These are phyloP conservation scores for Caerostris darwini DNA, from an alignment of 1,140 invertebrate genomes.

Conservation along the genomic window DNA sequence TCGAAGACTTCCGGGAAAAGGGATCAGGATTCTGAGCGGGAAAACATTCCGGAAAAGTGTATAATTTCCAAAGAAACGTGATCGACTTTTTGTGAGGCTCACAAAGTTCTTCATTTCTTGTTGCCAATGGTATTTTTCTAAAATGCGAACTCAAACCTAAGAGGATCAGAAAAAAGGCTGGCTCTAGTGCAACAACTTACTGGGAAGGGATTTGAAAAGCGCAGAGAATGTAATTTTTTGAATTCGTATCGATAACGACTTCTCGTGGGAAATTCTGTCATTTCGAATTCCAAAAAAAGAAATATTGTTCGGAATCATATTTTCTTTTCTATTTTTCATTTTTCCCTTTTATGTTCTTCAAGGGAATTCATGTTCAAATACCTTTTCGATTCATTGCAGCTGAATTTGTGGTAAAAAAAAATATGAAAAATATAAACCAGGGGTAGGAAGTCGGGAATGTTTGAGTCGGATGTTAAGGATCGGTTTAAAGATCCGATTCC, in stretches of 20 bases:
- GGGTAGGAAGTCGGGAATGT: too few species aligned
- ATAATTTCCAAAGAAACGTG: not conserved
- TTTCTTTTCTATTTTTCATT: too few species aligned
- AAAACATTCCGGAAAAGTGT: not conserved
- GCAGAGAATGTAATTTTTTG: conserved; percentile 25
- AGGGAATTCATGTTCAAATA: too few species aligned
- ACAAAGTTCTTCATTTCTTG: not conserved
- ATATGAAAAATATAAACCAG: too few species aligned
- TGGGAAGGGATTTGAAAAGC: conserved; percentile 17
- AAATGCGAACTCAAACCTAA: not conserved
- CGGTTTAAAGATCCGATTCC: too few species aligned
- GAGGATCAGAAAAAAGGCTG: not conserved
- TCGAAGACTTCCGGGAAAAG: not conserved
- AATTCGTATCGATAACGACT: conserved; percentile 39
- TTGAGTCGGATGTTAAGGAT: too few species aligned
- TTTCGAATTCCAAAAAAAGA: not conserved
- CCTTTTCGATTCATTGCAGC: too few species aligned
- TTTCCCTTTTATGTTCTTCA: too few species aligned
- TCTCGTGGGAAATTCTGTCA: conserved; percentile 35
- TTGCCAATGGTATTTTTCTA: not conserved
- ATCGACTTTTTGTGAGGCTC: not conserved
- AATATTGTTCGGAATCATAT: too few species aligned
- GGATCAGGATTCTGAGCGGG: not conserved
- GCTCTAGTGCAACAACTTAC: not conserved
- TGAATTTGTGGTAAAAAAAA: too few species aligned